Evolutionary conservation across 2,888 invertebrate species (phyloP).

Genomic region (Drosophila anomelani): DNA sequence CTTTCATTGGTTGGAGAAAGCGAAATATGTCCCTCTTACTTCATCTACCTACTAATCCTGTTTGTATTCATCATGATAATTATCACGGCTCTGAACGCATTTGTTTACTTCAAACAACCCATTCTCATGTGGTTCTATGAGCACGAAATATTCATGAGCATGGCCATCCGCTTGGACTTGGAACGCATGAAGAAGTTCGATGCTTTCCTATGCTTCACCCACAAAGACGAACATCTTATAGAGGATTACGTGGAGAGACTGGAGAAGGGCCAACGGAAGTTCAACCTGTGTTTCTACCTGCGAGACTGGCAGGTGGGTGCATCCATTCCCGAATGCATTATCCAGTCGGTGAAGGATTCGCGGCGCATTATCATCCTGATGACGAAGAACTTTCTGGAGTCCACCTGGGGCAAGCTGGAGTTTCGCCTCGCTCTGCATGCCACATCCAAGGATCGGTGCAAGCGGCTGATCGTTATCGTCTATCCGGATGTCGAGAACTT

Average conservation of each 20-base stretch:
- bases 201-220: too few species aligned
- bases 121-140: conserved; percentile 10
- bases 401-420: too few species aligned
- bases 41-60: neutral
- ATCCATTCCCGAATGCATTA: conserved; percentile 38
- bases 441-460: conserved; percentile 32
- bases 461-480: conserved; percentile 40
- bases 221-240: neutral
- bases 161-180: too few species aligned
- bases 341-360: conserved; percentile 29
- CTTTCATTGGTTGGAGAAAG: conserved; percentile 3
- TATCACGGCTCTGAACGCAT: neutral
- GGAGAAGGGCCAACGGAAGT: conserved; percentile 17
- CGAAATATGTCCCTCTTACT: conserved; percentile 13
- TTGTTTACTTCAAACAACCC: conserved; percentile 11
- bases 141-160: too few species aligned
- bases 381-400: too few species aligned
- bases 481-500: conserved; percentile 42
- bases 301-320: conserved; percentile 43
- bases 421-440: conserved; percentile 1
- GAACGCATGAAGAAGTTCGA: too few species aligned
- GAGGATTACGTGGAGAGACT: too few species aligned
- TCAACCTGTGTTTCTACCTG: conserved; percentile 35
- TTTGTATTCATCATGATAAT: neutral
- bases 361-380: conserved; percentile 30